A percentile compares a stretch with the other conserved stretches of the same genome.
Conservation (phyloP, 2,888 invertebrate species). For the Acrobasis repandana region DNA sequence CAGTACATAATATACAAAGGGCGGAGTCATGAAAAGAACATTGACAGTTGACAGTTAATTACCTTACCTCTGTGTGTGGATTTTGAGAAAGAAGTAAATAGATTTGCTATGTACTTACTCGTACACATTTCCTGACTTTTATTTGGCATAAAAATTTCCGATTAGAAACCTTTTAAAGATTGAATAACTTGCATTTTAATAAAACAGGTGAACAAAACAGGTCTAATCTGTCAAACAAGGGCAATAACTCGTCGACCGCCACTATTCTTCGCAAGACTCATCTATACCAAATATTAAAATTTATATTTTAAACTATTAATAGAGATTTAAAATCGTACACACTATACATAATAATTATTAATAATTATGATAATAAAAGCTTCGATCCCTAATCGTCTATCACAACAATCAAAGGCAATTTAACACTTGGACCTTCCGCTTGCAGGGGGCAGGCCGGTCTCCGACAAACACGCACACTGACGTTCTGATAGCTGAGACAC, state of each 20-base stretch:
- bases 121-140: no score
- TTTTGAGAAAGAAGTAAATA: no score
- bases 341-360: conserved; percentile 11
- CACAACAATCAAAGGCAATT: conserved; percentile 80
- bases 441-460: conserved; percentile 54
- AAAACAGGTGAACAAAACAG: no score
- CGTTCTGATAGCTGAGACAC: no score
- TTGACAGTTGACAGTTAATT: neutral
- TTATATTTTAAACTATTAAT: conserved; percentile 15
- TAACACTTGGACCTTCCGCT: conserved; percentile 76
- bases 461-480: neutral
- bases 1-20: conserved; percentile 11
- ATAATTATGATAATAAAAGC: conserved; percentile 44
- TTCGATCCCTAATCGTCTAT: conserved; percentile 59
- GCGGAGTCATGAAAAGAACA: conserved; percentile 9
- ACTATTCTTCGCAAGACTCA: neutral
- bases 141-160: no score
- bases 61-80: no score
- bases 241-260: neutral
- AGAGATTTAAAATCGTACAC: conserved; percentile 32
- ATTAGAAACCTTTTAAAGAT: no score
- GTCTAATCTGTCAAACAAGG: neutral
- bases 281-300: conserved; percentile 6
- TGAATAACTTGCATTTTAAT: no score
- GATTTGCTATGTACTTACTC: no score